Percentiles rank a stretch among this genome's conserved stretches.
These are phyloP conservation scores for Ambastaia sidthimunki DNA, from an alignment of 2,797 vertebrate species.

Conservation along the genomic window DNA sequence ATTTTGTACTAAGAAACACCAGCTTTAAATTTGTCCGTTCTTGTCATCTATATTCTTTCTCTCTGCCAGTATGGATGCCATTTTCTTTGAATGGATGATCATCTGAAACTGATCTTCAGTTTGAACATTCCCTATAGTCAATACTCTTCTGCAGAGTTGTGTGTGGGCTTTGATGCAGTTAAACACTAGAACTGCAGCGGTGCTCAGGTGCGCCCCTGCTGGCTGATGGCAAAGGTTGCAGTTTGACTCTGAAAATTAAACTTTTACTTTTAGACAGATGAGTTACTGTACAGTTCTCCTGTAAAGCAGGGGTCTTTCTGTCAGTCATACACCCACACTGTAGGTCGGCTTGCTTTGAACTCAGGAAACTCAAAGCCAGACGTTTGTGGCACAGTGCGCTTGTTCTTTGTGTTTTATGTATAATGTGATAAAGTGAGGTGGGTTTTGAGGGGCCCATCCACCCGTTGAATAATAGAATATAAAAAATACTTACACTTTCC, in stretches of 20 bases:
- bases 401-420: conserved; percentile 60
- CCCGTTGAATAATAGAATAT: conserved; percentile 62
- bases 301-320: conserved; percentile 19
- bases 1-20: background rate
- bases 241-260: conserved; percentile 29
- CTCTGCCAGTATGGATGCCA: background rate
- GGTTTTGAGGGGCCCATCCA: conserved; percentile 47
- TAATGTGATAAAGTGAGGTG: conserved; percentile 54
- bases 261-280: conserved; percentile 33
- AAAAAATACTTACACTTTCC: conserved; percentile 38
- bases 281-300: conserved; percentile 34
- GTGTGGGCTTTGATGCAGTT: conserved; percentile 33
- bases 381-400: conserved; percentile 25
- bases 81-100: background rate
- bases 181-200: background rate
- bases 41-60: background rate
- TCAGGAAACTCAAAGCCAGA: conserved; percentile 52
- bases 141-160: background rate
- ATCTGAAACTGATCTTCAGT: background rate
- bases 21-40: background rate
- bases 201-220: background rate
- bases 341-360: conserved; percentile 53
- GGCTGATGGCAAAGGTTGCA: conserved; percentile 39
- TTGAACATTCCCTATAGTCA: background rate
- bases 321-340: conserved; percentile 18